Percentiles rank a stretch among this genome's conserved stretches.
Evolutionary conservation across 2,113 vertebrate genomes (phyloP).

Genomic region (Caloenas nicobarica): DNA sequence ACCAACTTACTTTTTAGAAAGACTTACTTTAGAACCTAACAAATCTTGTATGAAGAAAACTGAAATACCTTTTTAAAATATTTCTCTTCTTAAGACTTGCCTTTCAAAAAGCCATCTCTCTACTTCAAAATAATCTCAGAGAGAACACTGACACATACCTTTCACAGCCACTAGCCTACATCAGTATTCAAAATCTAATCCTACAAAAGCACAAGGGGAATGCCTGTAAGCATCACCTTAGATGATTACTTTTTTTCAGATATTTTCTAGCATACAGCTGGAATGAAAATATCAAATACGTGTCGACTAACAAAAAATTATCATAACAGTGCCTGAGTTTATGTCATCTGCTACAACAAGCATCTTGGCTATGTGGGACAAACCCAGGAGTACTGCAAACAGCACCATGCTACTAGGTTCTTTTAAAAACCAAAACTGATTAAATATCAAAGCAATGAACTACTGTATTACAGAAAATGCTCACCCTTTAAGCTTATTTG

Average conservation of each 20-base stretch:
- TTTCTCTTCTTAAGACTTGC: neutral
- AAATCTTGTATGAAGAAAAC: neutral
- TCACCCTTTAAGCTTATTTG: neutral
- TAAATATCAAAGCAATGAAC: neutral
- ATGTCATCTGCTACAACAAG: neutral
- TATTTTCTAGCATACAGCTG: neutral
- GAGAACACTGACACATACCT: neutral
- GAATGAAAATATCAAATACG: neutral
- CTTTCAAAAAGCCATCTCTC: neutral
- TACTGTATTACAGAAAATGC: neutral
- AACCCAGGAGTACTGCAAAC: neutral
- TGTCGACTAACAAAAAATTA: neutral
- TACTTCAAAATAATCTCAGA: neutral
- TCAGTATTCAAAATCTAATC: neutral
- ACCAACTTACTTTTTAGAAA: neutral
- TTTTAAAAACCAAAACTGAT: neutral
- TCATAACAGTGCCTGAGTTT: neutral
- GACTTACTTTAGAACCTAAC: neutral
- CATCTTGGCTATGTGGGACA: neutral
- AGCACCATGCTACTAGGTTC: neutral
- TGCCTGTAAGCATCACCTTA: neutral
- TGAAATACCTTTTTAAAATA: neutral
- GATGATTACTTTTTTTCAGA: neutral
- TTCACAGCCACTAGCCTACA: neutral
- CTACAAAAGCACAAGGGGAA: neutral